Conservation (phyloP, 2,888 invertebrate genomes). For the Pristionchus exspectatus region DNA sequence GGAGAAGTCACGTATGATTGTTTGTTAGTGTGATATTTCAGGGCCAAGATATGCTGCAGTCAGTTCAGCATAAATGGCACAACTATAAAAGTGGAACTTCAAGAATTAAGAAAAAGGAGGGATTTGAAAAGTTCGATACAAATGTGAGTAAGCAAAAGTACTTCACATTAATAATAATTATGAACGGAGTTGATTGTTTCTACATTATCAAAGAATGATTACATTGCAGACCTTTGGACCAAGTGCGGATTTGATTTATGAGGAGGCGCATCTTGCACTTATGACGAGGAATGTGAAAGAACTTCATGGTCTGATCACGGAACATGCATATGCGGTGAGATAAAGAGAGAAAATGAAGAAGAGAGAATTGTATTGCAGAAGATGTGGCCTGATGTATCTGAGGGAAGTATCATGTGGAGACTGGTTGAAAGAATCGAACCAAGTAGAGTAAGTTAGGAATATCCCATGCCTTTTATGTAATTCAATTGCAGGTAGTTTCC, state of each 20-base stretch:
- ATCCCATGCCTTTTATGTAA: not conserved
- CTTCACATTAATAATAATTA: too few relatives aligned
- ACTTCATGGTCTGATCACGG: conserved; percentile 73
- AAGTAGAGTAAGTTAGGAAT: conserved; percentile 60
- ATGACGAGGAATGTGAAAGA: conserved; percentile 64
- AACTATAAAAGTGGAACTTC: conserved; percentile 69
- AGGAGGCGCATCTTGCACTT: conserved; percentile 72
- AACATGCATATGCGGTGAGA: conserved; percentile 71
- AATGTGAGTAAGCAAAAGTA: conserved; percentile 60
- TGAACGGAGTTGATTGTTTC: too few relatives aligned
- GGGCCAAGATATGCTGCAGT: conserved; percentile 59
- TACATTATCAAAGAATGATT: not conserved
- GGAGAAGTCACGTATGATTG: not conserved
- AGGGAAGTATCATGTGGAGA: conserved; percentile 75
- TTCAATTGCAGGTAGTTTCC: conserved; percentile 60
- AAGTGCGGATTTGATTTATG: conserved; percentile 73
- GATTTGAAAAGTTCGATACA: conserved; percentile 73
- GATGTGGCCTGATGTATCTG: conserved; percentile 78
- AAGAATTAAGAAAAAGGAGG: conserved; percentile 75
- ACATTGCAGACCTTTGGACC: conserved; percentile 66
- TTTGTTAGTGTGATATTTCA: not conserved
- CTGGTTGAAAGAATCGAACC: conserved; percentile 69
- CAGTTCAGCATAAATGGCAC: conserved; percentile 68
- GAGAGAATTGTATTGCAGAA: conserved; percentile 66
- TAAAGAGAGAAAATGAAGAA: not conserved